Base-by-base conservation (phyloP, 2,113 vertebrate genomes). In the Anoplopoma fimbria region DNA sequence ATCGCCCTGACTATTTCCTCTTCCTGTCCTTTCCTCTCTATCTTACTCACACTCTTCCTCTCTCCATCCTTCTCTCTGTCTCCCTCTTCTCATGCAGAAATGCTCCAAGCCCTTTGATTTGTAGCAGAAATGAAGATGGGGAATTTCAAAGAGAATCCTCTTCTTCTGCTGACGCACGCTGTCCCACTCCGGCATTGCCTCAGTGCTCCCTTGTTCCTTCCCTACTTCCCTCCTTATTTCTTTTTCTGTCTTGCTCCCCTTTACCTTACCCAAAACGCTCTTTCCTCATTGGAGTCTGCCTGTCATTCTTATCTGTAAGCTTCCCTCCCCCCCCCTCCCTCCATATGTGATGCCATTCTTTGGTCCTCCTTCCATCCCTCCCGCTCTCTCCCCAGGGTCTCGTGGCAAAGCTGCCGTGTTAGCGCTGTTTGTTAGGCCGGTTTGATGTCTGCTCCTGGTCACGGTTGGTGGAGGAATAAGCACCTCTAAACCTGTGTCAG, bases 131-230 rank as follows among this genome's bases (percentile, higher is more conserved):
- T 90, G 89, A 93, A 93, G 91, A 92, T 91, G 90, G 84, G 85
- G 87, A 89, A 91, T 94, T 95, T 95, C 91, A 95, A 95, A 95
- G 93, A 92, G 92, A 94, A 93, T 93, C 86, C 69, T 93, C 86
- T 85, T 91, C 92, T 92, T 93, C 85, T 94, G 91, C 94, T 94
- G 91, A 94, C 81, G 86, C 87, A 86, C 81, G 42, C 82, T 87
- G 89, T 89, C 92, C 93, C 91, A 91, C 87, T 82, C 90, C 29
- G 53, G 64, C 87, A 77, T 86, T 85, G 82, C 93, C 77, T 87
- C 57, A 65, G 71, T 79, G 65, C 89, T 87, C 63, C 83, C 72
- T 88, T 75, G 82, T 77, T 82, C 75, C 84, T 82, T 75, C 69
- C 49, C 38, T 69, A 25, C 65, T 84, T 79, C 77, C 73, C 72